Evolutionary conservation across 2,888 invertebrate species (phyloP).

Genomic region (Latheticus oryzae): DNA sequence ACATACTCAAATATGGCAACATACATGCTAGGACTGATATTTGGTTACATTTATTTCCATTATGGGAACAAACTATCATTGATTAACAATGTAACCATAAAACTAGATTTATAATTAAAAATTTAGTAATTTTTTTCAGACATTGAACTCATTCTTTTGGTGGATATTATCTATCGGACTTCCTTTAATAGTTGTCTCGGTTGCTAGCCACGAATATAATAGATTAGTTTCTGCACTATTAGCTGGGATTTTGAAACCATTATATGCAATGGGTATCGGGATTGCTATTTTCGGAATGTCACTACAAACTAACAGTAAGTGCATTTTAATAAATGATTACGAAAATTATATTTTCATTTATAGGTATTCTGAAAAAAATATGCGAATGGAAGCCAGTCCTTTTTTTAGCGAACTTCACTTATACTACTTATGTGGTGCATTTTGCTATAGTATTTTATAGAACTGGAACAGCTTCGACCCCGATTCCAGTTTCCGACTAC

Average conservation of each 20-base stretch:
- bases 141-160: slow-evolving; percentile 20
- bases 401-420: slow-evolving; percentile 49
- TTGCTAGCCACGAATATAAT: slow-evolving; percentile 46
- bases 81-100: slow-evolving; percentile 6
- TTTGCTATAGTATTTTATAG: slow-evolving; percentile 48
- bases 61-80: slow-evolving; percentile 7
- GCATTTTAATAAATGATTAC: not conserved
- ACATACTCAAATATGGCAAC: slow-evolving; percentile 52
- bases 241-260: slow-evolving; percentile 49
- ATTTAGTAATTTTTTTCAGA: slow-evolving; percentile 2
- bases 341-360: slow-evolving; percentile 29
- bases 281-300: slow-evolving; percentile 53
- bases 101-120: not conserved
- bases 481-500: slow-evolving; percentile 49
- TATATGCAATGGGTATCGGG: slow-evolving; percentile 53
- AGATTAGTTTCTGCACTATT: slow-evolving; percentile 47
- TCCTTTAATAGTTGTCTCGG: slow-evolving; percentile 42
- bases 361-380: slow-evolving; percentile 42
- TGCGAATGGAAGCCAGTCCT: slow-evolving; percentile 49
- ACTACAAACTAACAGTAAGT: slow-evolving; percentile 44
- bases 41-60: slow-evolving; percentile 49
- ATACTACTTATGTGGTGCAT: slow-evolving; percentile 49
- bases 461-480: slow-evolving; percentile 45
- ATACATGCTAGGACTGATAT: slow-evolving; percentile 50
- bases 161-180: slow-evolving; percentile 44